Evolutionary conservation across 1,140 invertebrate species (phyloP).

Genomic region (Archivesica marissinica): DNA sequence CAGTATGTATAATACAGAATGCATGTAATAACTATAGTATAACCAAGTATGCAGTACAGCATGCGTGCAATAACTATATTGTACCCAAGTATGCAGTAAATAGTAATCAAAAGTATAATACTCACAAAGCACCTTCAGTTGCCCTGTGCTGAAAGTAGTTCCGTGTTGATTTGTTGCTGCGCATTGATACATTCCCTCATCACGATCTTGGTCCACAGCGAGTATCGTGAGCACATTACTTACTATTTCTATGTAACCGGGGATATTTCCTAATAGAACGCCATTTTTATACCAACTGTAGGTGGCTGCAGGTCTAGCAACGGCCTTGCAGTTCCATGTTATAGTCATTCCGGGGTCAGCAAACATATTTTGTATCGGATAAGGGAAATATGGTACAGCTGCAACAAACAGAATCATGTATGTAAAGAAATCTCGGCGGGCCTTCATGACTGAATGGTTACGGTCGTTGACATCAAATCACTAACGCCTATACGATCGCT

Average conservation of each 20-base stretch:
- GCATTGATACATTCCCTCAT: constrained; percentile 95
- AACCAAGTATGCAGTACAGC: too few relatives aligned
- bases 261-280: neutral
- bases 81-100: too few relatives aligned
- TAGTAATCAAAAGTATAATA: too few relatives aligned
- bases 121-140: constrained; percentile 89
- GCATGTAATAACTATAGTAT: too few relatives aligned
- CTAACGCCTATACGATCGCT: too few relatives aligned
- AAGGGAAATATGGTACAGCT: constrained; percentile 96
- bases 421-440: too few relatives aligned
- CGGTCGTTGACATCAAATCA: too few relatives aligned
- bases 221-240: constrained; percentile 49
- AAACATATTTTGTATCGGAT: constrained; percentile 94
- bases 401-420: neutral
- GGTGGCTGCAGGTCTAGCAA: constrained; percentile 95
- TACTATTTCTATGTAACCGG: constrained; percentile 35
- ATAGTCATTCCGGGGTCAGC: constrained; percentile 92
- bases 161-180: constrained; percentile 94
- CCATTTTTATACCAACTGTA: constrained; percentile 93
- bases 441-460: too few relatives aligned
- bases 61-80: too few relatives aligned
- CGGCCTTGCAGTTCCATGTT: constrained; percentile 97
- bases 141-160: constrained; percentile 93
- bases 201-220: neutral
- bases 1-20: too few relatives aligned